Base-by-base conservation (phyloP, 2,888 invertebrate genomes). In the Calameuta pallipes region DNA sequence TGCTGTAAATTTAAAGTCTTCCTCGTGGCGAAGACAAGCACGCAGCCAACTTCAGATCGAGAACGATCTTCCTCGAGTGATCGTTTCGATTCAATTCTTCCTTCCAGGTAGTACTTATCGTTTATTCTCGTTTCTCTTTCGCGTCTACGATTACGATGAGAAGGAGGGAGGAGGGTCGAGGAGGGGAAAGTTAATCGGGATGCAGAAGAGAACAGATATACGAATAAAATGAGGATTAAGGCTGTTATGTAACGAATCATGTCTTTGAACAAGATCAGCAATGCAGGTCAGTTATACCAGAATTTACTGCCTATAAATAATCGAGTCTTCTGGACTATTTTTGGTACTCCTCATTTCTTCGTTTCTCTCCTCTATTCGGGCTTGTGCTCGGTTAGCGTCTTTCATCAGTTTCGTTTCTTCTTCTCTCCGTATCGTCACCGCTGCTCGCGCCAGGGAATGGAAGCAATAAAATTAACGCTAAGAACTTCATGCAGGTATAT, bases 1-100 rank as follows among this genome's bases (percentile, higher is more conserved):
- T 81, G 77, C 71, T 77, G 68, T 79, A 75, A 78, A 77, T 81
- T 81, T 80, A 76, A 78, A 76, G 41, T 73, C 77, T 74, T 73
- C 78, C 70, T 74, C 68, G 75, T 78, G 75, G 73, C 73, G 56
- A 77, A 68, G 74, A 77, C 34, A 23, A 76, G 56, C 56, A 56
- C 23, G 56, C 56, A 56, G 56, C 15, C 56, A 56, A 23, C 56
- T 56, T 56, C 23, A 23, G 56, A 56, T 56, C 23, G 56, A 23
- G 23, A 23, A 23, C 56, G 23, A 56, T 56, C 56, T 56, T 56
- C 23, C 9, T 56, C 56, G 56, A 56, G 56, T 56, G 23, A 56
- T 56, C 56, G 23, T 23, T 15, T 15, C 23, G 56, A 56, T 56
- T 56, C 23, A 23, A 56, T 56, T 56, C 56, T 56, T 56, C 56